Percentiles rank a stretch among this genome's conserved stretches.
phyloP scores from a whole-genome alignment of 1,140 invertebrate genomes.

The Helicoverpa armigera region DNA sequence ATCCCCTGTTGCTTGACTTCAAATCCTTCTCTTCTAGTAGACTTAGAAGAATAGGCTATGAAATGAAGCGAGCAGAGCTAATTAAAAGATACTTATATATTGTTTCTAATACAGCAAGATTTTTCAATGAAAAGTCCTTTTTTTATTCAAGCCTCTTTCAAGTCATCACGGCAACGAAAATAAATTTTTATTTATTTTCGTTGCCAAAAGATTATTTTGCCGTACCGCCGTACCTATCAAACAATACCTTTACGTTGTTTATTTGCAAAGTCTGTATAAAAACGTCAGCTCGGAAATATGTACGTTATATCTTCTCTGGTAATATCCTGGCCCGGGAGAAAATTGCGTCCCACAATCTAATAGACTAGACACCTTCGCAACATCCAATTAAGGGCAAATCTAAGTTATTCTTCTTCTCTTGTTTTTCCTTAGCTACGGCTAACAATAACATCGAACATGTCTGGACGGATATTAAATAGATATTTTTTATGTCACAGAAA shows the following conservation, averaged over 20 bases:
- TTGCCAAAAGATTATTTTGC: too few relatives aligned
- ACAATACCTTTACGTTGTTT: constrained; percentile 42
- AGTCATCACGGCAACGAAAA: too few relatives aligned
- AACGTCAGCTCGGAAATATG: constrained; percentile 48
- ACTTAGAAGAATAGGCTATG: too few relatives aligned
- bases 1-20: too few relatives aligned
- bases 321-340: constrained; percentile 59
- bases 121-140: too few relatives aligned
- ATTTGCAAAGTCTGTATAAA: constrained; percentile 43
- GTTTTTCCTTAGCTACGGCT: constrained; percentile 50
- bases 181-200: too few relatives aligned
- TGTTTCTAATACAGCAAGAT: too few relatives aligned
- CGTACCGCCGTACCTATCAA: constrained; percentile 5
- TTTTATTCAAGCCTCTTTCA: too few relatives aligned
- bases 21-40: too few relatives aligned
- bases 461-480: neutral
- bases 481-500: neutral
- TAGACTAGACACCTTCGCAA: constrained; percentile 62
- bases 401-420: constrained; percentile 61
- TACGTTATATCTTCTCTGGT: constrained; percentile 50
- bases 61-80: too few relatives aligned
- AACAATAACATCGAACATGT: neutral
- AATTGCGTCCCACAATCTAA: constrained; percentile 66
- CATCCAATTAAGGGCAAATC: constrained; percentile 66
- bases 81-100: too few relatives aligned